Conservation (phyloP, 2,888 invertebrate species). For the Synanthedon tipuliformis region DNA sequence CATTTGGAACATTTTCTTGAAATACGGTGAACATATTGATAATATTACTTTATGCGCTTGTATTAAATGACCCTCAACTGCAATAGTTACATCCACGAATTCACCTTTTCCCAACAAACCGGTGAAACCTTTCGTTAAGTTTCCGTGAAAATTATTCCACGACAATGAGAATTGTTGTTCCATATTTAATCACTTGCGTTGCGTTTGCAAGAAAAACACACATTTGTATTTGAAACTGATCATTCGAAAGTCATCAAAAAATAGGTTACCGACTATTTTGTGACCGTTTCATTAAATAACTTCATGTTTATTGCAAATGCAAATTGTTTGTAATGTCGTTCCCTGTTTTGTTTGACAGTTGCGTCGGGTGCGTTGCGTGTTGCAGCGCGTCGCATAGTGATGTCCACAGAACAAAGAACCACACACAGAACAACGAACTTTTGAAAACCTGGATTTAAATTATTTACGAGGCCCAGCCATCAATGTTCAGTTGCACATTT, state of each 20-base stretch:
- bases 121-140: slow-evolving; percentile 75
- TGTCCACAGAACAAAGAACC: not conserved
- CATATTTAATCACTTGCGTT: slow-evolving; percentile 54
- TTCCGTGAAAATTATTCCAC: slow-evolving; percentile 81
- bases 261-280: not conserved
- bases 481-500: too few relatives aligned
- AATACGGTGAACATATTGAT: slow-evolving; percentile 78
- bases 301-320: not conserved
- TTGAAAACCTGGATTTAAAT: not conserved
- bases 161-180: slow-evolving; percentile 77
- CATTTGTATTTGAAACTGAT: not conserved
- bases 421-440: not conserved
- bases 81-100: slow-evolving; percentile 73
- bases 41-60: slow-evolving; percentile 79
- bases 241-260: not conserved
- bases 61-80: slow-evolving; percentile 73
- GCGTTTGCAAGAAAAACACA: slow-evolving; percentile 26
- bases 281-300: not conserved
- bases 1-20: slow-evolving; percentile 75
- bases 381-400: slow-evolving; percentile 18
- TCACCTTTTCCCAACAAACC: slow-evolving; percentile 70
- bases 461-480: too few relatives aligned
- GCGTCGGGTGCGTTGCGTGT: slow-evolving; percentile 18
- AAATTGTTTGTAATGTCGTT: not conserved
- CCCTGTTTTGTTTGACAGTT: slow-evolving; percentile 18